These are phyloP conservation scores for Sander lucioperca DNA, from an alignment of 2,113 vertebrate species.

Conservation along the genomic window DNA sequence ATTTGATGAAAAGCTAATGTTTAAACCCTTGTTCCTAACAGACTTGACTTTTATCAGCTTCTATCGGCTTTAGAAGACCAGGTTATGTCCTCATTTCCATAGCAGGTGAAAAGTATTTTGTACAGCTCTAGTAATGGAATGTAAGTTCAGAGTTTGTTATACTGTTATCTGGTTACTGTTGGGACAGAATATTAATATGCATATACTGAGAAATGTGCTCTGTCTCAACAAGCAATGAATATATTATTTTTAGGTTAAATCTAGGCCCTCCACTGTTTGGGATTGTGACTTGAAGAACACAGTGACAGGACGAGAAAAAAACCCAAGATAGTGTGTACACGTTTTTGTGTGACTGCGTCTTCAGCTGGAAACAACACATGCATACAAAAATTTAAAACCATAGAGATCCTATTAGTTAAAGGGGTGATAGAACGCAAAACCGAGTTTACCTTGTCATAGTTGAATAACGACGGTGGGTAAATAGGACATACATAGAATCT, in stretches of 20 bases:
- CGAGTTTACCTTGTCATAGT: no score
- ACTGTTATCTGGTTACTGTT: neutral
- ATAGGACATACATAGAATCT: no score
- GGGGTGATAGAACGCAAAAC: no score
- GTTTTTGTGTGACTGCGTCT: slow-evolving; percentile 11
- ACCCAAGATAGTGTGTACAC: neutral
- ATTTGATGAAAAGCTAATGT: slow-evolving; percentile 64
- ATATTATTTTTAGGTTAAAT: neutral
- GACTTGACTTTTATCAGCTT: slow-evolving; percentile 56
- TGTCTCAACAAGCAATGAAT: neutral
- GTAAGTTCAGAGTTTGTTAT: slow-evolving; percentile 23
- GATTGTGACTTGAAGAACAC: neutral
- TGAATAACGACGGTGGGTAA: no score
- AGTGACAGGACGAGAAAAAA: neutral
- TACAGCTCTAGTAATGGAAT: slow-evolving; percentile 7
- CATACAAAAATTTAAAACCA: neutral
- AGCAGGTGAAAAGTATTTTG: slow-evolving; percentile 26
- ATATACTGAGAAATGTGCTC: neutral
- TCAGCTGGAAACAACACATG: neutral
- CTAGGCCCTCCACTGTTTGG: neutral
- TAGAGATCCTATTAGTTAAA: neutral
- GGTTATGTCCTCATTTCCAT: slow-evolving; percentile 34
- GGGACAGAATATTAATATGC: neutral
- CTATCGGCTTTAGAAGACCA: slow-evolving; percentile 43
- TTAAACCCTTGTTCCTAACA: slow-evolving; percentile 39